A percentile compares a stretch with the other conserved stretches of the same genome.
phyloP scores from a whole-genome alignment of 2,113 vertebrate species.

The Rutilus rutilus region DNA sequence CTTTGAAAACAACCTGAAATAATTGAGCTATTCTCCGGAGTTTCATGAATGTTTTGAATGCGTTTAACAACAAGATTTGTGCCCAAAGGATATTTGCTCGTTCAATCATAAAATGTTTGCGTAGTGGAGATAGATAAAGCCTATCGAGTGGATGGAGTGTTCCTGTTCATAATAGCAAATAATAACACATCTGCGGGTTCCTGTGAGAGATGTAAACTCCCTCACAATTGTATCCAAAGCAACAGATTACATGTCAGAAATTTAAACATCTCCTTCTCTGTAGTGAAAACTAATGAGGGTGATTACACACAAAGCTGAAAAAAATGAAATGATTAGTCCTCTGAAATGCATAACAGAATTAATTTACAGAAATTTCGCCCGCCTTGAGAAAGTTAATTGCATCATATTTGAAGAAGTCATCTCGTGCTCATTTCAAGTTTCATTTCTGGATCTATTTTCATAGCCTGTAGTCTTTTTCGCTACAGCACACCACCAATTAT shows the following conservation, averaged over 20 bases:
- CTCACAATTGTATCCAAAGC: constrained; percentile 34
- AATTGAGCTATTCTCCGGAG: constrained; percentile 27
- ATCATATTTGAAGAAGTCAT: constrained; percentile 27
- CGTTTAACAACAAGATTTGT: constrained; percentile 7
- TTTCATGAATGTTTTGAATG: constrained; percentile 34
- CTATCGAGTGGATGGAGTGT: constrained; percentile 30
- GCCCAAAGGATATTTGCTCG: constrained; percentile 18
- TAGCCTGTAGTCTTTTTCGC: background rate
- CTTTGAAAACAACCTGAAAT: constrained; percentile 41
- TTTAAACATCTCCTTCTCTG: constrained; percentile 33
- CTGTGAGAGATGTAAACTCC: constrained; percentile 26
- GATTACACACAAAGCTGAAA: constrained; percentile 16
- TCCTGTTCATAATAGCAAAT: constrained; percentile 24
- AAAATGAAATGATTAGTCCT: constrained; percentile 34
- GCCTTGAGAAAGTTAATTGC: constrained; percentile 23
- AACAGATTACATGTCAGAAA: constrained; percentile 45
- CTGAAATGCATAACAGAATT: constrained; percentile 38
- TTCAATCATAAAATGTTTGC: constrained; percentile 44
- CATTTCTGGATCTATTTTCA: background rate
- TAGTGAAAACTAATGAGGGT: constrained; percentile 41
- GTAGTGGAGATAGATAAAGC: constrained; percentile 31
- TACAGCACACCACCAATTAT: background rate
- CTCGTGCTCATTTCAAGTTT: background rate
- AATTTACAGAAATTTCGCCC: background rate
- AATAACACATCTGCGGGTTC: constrained; percentile 35